Percentiles rank a stretch among this genome's conserved stretches.
Conservation (phyloP, 2,113 vertebrate genomes). For the Gopherus evgoodei region DNA sequence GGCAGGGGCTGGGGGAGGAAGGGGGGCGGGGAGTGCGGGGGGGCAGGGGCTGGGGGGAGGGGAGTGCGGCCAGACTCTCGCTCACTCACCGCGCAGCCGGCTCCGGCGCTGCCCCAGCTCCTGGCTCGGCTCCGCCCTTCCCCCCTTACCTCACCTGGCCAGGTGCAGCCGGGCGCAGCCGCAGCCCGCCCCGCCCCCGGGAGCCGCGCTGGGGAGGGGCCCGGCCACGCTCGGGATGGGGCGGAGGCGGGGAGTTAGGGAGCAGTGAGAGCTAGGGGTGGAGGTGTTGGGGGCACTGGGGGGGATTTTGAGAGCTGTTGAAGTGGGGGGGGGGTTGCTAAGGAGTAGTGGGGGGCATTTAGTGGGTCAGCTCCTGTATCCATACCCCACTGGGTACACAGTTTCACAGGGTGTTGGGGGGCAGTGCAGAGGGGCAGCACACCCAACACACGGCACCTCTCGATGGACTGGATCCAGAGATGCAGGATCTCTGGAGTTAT, state of each 20-base stretch:
- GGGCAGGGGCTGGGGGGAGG: too few species aligned
- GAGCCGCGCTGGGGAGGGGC: background rate
- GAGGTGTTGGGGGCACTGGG: background rate
- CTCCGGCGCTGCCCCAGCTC: background rate
- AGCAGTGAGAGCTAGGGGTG: background rate
- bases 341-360: background rate
- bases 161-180: constrained; percentile 1
- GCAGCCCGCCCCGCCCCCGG: background rate
- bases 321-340: background rate
- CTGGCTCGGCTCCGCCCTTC: background rate
- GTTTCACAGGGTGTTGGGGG: background rate
- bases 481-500: background rate
- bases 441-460: background rate
- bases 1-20: too few species aligned
- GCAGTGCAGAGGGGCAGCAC: background rate
- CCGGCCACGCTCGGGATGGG: too few species aligned
- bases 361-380: background rate
- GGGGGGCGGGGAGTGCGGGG: too few species aligned
- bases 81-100: background rate
- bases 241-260: background rate
- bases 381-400: background rate
- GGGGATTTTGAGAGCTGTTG: background rate
- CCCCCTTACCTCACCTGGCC: constrained; percentile 13
- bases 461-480: too few species aligned
- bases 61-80: background rate